Percentiles rank a stretch among this genome's conserved stretches.
phyloP scores from a whole-genome alignment of 53 echinoderm and acorn worm genomes.

The Stichopus horrens region DNA sequence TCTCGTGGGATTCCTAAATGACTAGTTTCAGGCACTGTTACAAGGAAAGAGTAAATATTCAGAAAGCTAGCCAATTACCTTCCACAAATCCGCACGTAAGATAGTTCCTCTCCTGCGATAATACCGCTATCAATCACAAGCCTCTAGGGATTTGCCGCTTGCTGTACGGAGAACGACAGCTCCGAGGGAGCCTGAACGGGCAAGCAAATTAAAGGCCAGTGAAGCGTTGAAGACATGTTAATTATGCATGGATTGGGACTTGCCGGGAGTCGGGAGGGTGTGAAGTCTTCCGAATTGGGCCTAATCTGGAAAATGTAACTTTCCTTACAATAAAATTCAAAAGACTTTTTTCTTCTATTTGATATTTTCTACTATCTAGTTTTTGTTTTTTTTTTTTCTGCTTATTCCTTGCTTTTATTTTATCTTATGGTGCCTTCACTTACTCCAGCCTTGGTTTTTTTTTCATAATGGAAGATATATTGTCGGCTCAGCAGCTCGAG shows the following conservation, averaged over 20 bases:
- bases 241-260: conserved; percentile 53
- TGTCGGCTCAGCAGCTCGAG: not conserved
- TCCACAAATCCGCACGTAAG: conserved; percentile 45
- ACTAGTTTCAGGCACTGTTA: conserved; percentile 41
- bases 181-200: conserved; percentile 20
- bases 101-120: conserved; percentile 42
- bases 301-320: conserved; percentile 52
- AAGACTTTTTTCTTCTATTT: not conserved
- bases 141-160: conserved; percentile 41
- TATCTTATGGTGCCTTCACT: too few species aligned
- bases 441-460: conserved; percentile 6
- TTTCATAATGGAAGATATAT: not conserved
- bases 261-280: conserved; percentile 47
- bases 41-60: conserved; percentile 48
- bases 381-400: not conserved
- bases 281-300: conserved; percentile 53
- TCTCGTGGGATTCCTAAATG: conserved; percentile 43
- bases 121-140: conserved; percentile 41
- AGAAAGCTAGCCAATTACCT: conserved; percentile 52
- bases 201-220: conserved; percentile 50
- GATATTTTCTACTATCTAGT: not conserved
- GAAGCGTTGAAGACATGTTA: conserved; percentile 53
- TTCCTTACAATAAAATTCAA: conserved; percentile 16
- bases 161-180: conserved; percentile 18
- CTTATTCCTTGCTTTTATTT: not conserved